Base-by-base conservation (phyloP, 92 coral and sea anemone genomes). In the Actinostola sp. region DNA sequence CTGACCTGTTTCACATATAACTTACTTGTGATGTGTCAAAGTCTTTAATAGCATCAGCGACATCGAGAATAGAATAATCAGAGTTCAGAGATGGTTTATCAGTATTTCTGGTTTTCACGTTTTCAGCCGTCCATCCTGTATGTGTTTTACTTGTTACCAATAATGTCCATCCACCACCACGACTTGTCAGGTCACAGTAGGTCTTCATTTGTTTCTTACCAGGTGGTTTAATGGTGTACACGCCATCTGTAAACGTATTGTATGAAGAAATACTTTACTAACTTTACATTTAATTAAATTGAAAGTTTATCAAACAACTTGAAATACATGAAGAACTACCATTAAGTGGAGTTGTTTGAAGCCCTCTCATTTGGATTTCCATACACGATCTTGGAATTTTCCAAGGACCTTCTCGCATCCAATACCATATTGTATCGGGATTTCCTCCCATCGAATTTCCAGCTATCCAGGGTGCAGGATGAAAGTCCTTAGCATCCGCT, bases 161-260 rank as follows among this genome's bases (percentile, higher is more conserved):
- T 24, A 86, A 58, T 0, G 92, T 86, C 92, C 92, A 87, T 67
- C 88, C 88, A 24, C 92, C 92, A 52, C 92, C 92, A 46, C 79
- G 78, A 19, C 82, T 75, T 39, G 88, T 66, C 54, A 87, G 72
- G 68, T 87, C 92, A 59, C 92, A 89, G 55, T 70, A 70, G 11
- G 90, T 89, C 79, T 89, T 89, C 50, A 84, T 69, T 46, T 49
- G 79, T 9, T 54, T 53, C 52, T 58, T 72, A 41, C 93, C 93
- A 43, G 80, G 80, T 27, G 89, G 86, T 35, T 84, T 61, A 34
- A 88, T 88, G 44, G 82, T 63, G 63, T 84, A 88, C 26, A 73
- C 68, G 16, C 93, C 93, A 19, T 84, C 93, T 88, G 77, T 31
- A 48, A 24, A 29, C 34, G 12, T 25, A 24, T 16, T 14, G 28